Evolutionary conservation across 2,888 invertebrate species (phyloP).

Genomic region (Hyalella azteca): DNA sequence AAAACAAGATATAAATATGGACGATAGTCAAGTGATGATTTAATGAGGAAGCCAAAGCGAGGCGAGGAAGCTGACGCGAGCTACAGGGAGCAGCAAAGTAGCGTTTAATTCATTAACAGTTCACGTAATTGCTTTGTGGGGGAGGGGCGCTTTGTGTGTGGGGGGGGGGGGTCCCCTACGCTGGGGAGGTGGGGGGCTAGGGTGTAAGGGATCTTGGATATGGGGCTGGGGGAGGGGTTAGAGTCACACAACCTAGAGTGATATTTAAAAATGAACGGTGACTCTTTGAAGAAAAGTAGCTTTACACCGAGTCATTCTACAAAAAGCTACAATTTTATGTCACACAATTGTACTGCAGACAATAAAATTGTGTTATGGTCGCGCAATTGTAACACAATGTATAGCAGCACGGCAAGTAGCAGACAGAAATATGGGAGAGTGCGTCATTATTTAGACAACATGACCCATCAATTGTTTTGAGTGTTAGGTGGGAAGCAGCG

Average conservation of each 20-base stretch:
- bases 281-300: not conserved
- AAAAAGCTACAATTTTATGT: too few species aligned
- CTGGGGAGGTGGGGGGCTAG: not conserved
- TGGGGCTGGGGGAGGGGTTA: not conserved
- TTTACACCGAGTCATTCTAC: not conserved
- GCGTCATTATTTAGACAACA: too few species aligned
- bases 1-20: too few species aligned
- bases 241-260: not conserved
- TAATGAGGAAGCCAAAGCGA: not conserved
- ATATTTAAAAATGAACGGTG: not conserved
- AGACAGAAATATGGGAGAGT: too few species aligned
- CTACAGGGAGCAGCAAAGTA: not conserved
- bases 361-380: too few species aligned
- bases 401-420: too few species aligned
- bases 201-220: not conserved
- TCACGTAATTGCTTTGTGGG: slow-evolving; percentile 16
- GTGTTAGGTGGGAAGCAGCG: too few species aligned
- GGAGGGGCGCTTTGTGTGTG: not conserved
- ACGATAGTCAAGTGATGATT: not conserved
- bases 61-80: not conserved
- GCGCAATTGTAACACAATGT: too few species aligned
- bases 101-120: slow-evolving; percentile 34
- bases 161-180: not conserved
- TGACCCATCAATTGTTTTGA: too few species aligned
- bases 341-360: too few species aligned